Evolutionary conservation across 2,113 vertebrate genomes (phyloP), one percentile per base, ranked within the genome.

Genomic region (Salvelinus namaycush): DNA sequence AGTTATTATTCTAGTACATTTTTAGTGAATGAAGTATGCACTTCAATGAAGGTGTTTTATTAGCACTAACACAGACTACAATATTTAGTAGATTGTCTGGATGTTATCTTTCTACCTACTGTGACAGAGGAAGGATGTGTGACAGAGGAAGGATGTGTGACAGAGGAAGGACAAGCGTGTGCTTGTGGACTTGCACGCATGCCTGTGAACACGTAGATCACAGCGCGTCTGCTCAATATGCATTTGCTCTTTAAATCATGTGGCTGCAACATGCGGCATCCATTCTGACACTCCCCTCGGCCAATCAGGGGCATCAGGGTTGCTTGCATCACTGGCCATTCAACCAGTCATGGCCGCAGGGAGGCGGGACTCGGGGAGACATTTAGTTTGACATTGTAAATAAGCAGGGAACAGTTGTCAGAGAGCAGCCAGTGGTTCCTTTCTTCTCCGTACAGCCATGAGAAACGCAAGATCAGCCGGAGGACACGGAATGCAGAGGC

Each of bases 321-420:
- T 67, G 77, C 80, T 80, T 82, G 87, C 92, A 87, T 93, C 92
- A 93, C 79, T 0, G 64, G 0, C 44, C 78, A 0, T 4, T 75
- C 77, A 66, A 85, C 94, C 92, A 91, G 18, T 93, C 74, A 44
- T 74, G 3, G 78, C 75, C n/a, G n/a, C 54, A 31, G 3, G 82
- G 89, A 87, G 94, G 93, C 78, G 92, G 93, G 87, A 76, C 82
- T 3, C 70, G 74, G 81, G 78, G 87, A 94, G 92, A 91, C 93
- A 91, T 94, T 93, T 93, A 92, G 90, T 94, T 94, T 95, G 94
- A 95, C 94, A 94, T 95, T 95, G 93, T 94, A 94, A 94, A 94
- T 94, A 94, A 94, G 93, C 92, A 89, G 91, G 88, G 89, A 92
- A 87, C 91, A 92, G 92, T 94, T 93, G 90, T 90, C 90, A 91